Conservation (phyloP, 2,797 vertebrate genomes). For the Siniperca obscura region DNA sequence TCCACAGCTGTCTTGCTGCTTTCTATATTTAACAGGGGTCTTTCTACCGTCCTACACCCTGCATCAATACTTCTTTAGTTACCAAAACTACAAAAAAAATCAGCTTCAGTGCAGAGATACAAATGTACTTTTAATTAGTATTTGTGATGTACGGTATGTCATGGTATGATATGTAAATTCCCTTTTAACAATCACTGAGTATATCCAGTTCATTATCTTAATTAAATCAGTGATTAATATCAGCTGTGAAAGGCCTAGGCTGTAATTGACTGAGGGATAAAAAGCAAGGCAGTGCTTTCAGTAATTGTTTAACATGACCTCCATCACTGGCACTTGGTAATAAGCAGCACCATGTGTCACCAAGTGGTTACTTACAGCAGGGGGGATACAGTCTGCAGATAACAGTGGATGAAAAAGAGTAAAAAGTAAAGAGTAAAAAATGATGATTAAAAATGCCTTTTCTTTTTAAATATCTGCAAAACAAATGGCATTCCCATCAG, state of each 20-base stretch:
- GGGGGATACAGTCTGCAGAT: background rate
- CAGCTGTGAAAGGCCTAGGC: constrained; percentile 6
- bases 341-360: constrained; percentile 5
- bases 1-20: no score
- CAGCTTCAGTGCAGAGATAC: background rate
- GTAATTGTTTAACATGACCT: constrained; percentile 48
- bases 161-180: constrained; percentile 9
- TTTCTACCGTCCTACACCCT: background rate
- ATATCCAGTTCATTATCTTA: constrained; percentile 33
- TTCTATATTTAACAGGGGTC: no score
- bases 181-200: background rate
- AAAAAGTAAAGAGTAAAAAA: no score
- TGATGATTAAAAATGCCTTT: background rate
- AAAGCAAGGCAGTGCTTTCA: constrained; percentile 24
- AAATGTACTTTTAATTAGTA: background rate
- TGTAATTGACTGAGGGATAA: constrained; percentile 40
- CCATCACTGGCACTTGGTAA: constrained; percentile 13
- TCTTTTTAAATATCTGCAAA: no score
- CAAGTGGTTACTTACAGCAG: background rate
- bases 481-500: no score
- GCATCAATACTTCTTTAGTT: background rate
- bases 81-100: background rate
- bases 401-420: no score
- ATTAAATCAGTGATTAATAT: constrained; percentile 48
- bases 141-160: constrained; percentile 1